phyloP scores from a whole-genome alignment of 2,113 vertebrate genomes.

The Lates calcarifer region DNA sequence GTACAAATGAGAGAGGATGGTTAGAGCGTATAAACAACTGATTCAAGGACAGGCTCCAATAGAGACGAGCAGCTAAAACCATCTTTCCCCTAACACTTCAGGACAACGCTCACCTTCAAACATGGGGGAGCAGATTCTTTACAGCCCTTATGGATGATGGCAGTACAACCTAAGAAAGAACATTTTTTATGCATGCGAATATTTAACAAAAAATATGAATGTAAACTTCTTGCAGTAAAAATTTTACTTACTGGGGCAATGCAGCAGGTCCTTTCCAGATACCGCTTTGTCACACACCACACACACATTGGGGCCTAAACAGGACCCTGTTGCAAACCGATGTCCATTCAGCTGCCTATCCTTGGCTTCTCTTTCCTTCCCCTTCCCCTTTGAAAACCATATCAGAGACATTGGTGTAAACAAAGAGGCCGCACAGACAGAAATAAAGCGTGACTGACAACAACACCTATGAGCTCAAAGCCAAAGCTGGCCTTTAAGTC shows the following conservation, averaged over 20 bases:
- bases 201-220: neutral
- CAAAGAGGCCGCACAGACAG: slow-evolving; percentile 8
- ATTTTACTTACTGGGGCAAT: slow-evolving; percentile 91
- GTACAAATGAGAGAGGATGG: slow-evolving; percentile 37
- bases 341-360: slow-evolving; percentile 89
- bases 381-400: slow-evolving; percentile 88
- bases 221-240: neutral
- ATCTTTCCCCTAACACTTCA: neutral
- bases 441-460: neutral
- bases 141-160: slow-evolving; percentile 90
- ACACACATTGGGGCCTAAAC: slow-evolving; percentile 88
- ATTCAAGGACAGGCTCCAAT: neutral
- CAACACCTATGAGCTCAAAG: neutral
- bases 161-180: slow-evolving; percentile 88
- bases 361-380: slow-evolving; percentile 91
- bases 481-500: neutral
- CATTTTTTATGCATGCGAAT: neutral
- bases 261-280: slow-evolving; percentile 90
- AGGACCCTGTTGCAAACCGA: slow-evolving; percentile 87
- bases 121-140: slow-evolving; percentile 89
- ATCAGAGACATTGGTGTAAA: slow-evolving; percentile 62
- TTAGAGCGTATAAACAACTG: slow-evolving; percentile 22
- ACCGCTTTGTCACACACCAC: slow-evolving; percentile 91
- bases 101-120: slow-evolving; percentile 85
- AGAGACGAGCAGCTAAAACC: neutral